phyloP scores from a whole-genome alignment of 2,888 invertebrate genomes.

The Andrena flavipes region DNA sequence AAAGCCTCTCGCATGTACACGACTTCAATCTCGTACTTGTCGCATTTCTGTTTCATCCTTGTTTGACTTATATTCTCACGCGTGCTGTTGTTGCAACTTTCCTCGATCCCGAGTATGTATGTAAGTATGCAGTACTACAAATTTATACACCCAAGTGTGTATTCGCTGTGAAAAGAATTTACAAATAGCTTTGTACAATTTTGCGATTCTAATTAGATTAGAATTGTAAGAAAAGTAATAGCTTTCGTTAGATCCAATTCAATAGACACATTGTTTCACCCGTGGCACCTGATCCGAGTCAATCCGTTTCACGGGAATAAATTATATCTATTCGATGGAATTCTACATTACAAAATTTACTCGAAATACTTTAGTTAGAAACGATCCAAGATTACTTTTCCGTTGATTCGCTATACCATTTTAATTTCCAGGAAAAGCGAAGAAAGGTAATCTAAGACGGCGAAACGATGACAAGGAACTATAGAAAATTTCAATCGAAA shows the following conservation, averaged over 20 bases:
- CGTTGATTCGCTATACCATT: neutral
- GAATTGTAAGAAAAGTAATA: conserved; percentile 48
- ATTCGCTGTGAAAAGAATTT: conserved; percentile 75
- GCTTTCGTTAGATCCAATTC: conserved; percentile 41
- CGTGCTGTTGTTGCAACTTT: conserved; percentile 24
- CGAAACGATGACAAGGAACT: conserved; percentile 48
- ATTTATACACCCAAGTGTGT: conserved; percentile 83
- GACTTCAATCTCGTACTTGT: conserved; percentile 40
- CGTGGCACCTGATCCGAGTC: conserved; percentile 14
- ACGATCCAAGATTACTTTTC: conserved; percentile 24
- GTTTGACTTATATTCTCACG: conserved; percentile 33
- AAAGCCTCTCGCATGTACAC: conserved; percentile 70
- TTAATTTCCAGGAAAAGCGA: conserved; percentile 6
- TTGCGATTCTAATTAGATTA: conserved; percentile 65
- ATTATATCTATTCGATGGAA: conserved; percentile 29
- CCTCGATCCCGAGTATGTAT: conserved; percentile 53
- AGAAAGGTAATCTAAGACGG: conserved; percentile 31
- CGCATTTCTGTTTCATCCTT: conserved; percentile 26
- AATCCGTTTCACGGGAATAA: conserved; percentile 46
- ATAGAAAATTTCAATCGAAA: conserved; percentile 65
- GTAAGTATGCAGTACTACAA: conserved; percentile 69
- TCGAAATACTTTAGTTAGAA: conserved; percentile 30
- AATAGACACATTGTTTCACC: conserved; percentile 28
- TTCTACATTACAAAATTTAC: conserved; percentile 42
- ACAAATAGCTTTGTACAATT: conserved; percentile 78